Base-by-base conservation (phyloP, 2,113 vertebrate genomes). In the Smithornis capensis region DNA sequence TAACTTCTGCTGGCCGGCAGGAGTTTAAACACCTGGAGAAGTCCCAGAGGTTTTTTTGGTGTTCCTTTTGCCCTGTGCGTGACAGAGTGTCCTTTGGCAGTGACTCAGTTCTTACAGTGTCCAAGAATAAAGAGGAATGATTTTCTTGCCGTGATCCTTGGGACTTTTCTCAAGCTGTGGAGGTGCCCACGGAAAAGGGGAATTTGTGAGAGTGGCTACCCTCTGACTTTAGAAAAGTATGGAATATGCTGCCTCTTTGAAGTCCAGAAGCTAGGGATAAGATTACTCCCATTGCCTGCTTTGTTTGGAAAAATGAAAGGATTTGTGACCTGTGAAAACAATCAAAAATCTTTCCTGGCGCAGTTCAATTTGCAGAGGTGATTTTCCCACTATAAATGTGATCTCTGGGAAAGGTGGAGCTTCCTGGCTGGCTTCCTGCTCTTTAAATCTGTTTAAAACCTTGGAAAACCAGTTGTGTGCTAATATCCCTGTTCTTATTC, bases 261-360 rank as follows among this genome's bases (percentile, higher is more conserved):
- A 64, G 50, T 33, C 56, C 33, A 19, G 53, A 21, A 69, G 18
- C 29, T 33, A 7, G 37, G 49, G 44, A 6, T 60, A 3, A 9
- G 23, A 44, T 78, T 85, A 18, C 57, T 29, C 4, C 0, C 0
- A 0, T 14, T 12, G 19, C 31, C 28, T 2, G 2, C 42, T 76
- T 0, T 0, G 10, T 18, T n/a, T 49, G 62, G 65, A 38, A 69
- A 53, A 57, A 22, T 4, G 11, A 12, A 25, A 10, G 12, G 3
- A 3, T 37, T 29, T 52, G 55, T 29, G 25, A 33, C 23, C 53
- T 53, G 23, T 3, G 37, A 64, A 12, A 5, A 1, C 37, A 10
- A 22, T 22, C 78, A 59, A 52, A 31, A 94, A 6, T 35, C 2
- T 2, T 37, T 63, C 44, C 19, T 25, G 63, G 37, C 50, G 35